These are phyloP conservation scores for Crypturellus undulatus DNA, from an alignment of 2,113 vertebrate genomes.

Conservation along the genomic window DNA sequence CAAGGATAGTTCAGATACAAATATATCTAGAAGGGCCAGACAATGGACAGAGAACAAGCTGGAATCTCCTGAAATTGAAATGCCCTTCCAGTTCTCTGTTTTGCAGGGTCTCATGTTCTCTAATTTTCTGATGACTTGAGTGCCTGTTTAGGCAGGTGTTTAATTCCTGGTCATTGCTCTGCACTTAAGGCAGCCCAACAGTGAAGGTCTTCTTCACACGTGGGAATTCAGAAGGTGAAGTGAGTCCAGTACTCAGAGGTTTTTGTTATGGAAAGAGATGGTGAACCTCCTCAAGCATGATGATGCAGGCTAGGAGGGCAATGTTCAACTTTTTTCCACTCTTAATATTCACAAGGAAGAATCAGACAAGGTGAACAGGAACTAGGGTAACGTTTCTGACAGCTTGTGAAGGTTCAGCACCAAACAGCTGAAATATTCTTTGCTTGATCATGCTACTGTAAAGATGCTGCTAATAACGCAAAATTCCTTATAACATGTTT, in stretches of 20 bases:
- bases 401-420: not conserved
- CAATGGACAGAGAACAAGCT: not conserved
- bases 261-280: not conserved
- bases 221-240: not conserved
- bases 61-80: not conserved
- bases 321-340: not conserved
- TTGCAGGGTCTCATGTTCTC: not conserved
- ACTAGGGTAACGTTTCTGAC: not conserved
- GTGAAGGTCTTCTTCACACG: not conserved
- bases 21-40: not conserved
- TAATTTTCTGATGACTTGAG: not conserved
- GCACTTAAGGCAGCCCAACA: not conserved
- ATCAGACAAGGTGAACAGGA: not conserved
- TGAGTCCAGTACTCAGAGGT: not conserved
- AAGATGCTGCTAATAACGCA: not conserved
- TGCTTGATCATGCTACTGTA: not conserved
- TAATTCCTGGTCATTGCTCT: not conserved
- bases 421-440: not conserved
- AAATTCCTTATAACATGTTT: not conserved
- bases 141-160: not conserved
- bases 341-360: not conserved
- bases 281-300: not conserved
- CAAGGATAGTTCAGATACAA: not conserved
- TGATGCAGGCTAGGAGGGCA: not conserved
- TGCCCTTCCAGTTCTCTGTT: not conserved